Conservation (phyloP, 2,797 vertebrate genomes). For the Acrossocheilus wenchowensis region DNA sequence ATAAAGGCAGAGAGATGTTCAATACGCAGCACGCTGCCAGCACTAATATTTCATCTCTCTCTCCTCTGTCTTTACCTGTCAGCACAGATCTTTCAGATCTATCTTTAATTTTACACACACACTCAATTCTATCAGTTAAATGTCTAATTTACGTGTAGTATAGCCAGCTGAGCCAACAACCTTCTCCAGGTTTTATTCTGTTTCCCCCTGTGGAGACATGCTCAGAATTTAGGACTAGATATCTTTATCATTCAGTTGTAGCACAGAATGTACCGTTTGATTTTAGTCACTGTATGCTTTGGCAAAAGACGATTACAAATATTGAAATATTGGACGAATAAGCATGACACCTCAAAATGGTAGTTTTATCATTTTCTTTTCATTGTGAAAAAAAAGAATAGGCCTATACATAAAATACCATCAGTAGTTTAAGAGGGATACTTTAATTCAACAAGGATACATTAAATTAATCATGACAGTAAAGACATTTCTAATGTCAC, state of each 20-base stretch:
- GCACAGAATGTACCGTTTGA: constrained; percentile 25
- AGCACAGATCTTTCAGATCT: constrained; percentile 46
- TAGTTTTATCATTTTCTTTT: not conserved
- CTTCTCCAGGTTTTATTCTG: constrained; percentile 49
- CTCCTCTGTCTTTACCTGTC: constrained; percentile 47
- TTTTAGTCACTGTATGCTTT: constrained; percentile 51
- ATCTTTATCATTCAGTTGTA: constrained; percentile 38
- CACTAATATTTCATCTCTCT: constrained; percentile 54
- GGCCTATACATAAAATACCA: not conserved
- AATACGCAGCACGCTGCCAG: constrained; percentile 48
- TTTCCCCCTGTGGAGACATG: constrained; percentile 54
- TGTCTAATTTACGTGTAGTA: constrained; percentile 27
- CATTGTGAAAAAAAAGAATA: not conserved
- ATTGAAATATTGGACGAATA: constrained; percentile 13
- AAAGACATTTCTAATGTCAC: not conserved
- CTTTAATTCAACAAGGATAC: not conserved
- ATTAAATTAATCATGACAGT: not conserved
- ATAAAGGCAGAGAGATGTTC: constrained; percentile 34
- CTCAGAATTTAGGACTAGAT: constrained; percentile 37
- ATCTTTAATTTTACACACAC: constrained; percentile 34
- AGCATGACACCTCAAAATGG: constrained; percentile 11
- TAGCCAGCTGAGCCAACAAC: constrained; percentile 39
- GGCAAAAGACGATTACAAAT: constrained; percentile 32
- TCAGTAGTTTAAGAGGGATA: not conserved
- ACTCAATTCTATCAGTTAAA: constrained; percentile 23